Percentiles rank a stretch among this genome's conserved stretches.
Conservation (phyloP, 2,797 vertebrate species). For the Microctenopoma stevenorrisi region DNA sequence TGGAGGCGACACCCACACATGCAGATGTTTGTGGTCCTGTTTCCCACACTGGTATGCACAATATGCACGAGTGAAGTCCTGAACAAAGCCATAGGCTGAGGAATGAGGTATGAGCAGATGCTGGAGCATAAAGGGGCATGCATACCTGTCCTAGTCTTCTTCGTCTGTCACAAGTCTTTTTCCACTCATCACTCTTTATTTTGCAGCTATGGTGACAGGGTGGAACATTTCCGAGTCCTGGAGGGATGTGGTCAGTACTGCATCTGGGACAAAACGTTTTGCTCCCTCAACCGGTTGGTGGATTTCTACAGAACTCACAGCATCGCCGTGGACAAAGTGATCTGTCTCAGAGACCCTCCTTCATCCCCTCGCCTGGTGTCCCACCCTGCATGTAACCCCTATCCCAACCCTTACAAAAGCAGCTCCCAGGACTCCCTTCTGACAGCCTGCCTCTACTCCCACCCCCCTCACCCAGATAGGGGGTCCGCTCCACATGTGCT, state of each 20-base stretch:
- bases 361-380: conserved; percentile 36
- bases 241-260: conserved; percentile 88
- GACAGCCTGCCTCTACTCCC: conserved; percentile 29
- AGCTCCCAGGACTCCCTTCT: conserved; percentile 62
- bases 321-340: conserved; percentile 81
- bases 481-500: conserved; percentile 21
- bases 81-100: conserved; percentile 3
- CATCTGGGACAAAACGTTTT: conserved; percentile 92
- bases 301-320: conserved; percentile 90
- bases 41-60: conserved; percentile 9
- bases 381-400: conserved; percentile 61
- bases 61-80: neutral
- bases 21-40: neutral
- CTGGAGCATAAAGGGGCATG: neutral
- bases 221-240: conserved; percentile 93
- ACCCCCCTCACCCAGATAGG: conserved; percentile 43
- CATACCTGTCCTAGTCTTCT: neutral
- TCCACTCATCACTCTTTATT: neutral
- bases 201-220: conserved; percentile 83
- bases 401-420: conserved; percentile 74
- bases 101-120: conserved; percentile 30
- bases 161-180: neutral
- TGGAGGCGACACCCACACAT: neutral
- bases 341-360: conserved; percentile 75
- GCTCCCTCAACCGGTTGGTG: conserved; percentile 90